These are phyloP conservation scores for Peromyscus leucopus DNA, from an alignment of 2,113 vertebrate genomes.

Conservation along the genomic window DNA sequence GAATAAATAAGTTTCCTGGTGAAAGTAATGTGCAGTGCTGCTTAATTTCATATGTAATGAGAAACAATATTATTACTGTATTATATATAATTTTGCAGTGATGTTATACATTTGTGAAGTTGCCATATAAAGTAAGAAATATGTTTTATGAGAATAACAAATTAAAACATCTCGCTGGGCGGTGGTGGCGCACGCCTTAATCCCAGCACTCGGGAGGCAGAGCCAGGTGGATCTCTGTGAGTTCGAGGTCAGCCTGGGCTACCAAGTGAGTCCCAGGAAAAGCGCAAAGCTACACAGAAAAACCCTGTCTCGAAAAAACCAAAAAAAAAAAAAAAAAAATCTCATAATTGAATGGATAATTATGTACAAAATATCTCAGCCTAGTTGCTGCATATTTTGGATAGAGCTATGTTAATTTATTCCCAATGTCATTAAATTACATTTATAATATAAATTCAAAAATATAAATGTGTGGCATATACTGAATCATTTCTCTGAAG, in stretches of 20 bases:
- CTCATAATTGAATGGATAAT: constrained; percentile 12
- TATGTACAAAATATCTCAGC: background rate
- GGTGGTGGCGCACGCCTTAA: no score
- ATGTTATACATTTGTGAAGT: background rate
- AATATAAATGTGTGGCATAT: background rate
- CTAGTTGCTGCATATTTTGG: background rate
- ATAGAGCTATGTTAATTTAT: background rate
- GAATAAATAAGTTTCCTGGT: background rate
- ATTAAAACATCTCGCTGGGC: background rate
- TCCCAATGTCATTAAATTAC: background rate
- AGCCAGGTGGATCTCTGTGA: no score
- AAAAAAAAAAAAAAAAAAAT: background rate
- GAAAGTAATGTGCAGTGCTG: background rate
- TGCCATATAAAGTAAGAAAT: constrained; percentile 34
- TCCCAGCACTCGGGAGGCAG: no score
- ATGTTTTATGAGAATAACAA: background rate
- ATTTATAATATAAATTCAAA: background rate
- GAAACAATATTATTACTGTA: constrained; percentile 15
- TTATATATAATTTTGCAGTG: background rate
- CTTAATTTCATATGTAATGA: constrained; percentile 34
- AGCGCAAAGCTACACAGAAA: no score
- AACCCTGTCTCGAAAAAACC: no score
- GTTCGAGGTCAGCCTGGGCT: no score
- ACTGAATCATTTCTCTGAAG: background rate
- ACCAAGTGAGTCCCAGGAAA: no score